Percentiles rank a stretch among this genome's conserved stretches.
These are phyloP conservation scores for Camponotus pennsylvanicus DNA, from an alignment of 1,140 invertebrate genomes.

Conservation along the genomic window DNA sequence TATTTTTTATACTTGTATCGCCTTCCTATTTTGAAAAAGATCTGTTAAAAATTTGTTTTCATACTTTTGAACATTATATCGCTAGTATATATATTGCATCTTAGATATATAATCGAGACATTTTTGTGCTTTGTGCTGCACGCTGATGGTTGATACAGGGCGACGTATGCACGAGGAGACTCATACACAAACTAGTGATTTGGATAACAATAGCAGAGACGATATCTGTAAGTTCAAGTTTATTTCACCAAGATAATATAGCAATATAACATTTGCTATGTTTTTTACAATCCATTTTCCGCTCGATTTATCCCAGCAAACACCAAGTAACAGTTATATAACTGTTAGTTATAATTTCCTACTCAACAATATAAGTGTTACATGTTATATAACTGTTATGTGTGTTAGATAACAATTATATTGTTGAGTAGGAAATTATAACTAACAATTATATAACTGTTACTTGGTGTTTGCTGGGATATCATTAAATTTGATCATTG, in stretches of 20 bases:
- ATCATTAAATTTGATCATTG: neutral
- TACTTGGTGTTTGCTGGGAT: no score
- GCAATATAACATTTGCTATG: neutral
- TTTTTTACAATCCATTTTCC: conserved; percentile 8
- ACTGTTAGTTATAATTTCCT: no score
- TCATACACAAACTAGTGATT: conserved; percentile 81
- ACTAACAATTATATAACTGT: no score
- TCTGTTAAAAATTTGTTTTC: neutral
- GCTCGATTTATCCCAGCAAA: neutral
- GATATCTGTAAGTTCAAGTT: conserved; percentile 79
- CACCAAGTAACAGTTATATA: no score
- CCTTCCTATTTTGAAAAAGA: conserved; percentile 51
- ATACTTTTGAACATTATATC: conserved; percentile 58
- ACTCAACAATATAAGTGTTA: no score
- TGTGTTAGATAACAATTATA: no score
- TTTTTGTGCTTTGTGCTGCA: conserved; percentile 83
- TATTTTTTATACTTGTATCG: conserved; percentile 60
- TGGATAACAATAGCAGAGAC: conserved; percentile 82
- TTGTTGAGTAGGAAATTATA: no score
- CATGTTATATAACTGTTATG: no score
- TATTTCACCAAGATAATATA: conserved; percentile 50
- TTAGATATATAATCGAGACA: conserved; percentile 79
- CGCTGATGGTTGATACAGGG: conserved; percentile 79
- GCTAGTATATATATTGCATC: conserved; percentile 62
- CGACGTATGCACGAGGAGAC: conserved; percentile 81